phyloP scores from a whole-genome alignment of 2,797 vertebrate species.

The Phalloptychus januarius region DNA sequence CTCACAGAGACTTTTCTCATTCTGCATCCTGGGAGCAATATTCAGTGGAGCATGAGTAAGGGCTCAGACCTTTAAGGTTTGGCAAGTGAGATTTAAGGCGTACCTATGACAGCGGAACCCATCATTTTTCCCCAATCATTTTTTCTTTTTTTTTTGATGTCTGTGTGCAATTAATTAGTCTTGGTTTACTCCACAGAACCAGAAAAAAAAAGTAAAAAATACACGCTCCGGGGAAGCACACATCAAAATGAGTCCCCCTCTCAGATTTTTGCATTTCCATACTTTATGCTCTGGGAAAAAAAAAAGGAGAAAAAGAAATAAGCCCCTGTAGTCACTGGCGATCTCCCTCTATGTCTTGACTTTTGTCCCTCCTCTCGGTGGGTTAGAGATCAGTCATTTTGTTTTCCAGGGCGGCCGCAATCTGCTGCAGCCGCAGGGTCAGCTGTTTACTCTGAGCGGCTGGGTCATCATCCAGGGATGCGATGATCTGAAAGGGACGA shows the following conservation, averaged over 20 bases:
- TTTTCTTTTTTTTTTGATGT: constrained; percentile 34
- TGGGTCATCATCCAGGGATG: constrained; percentile 94
- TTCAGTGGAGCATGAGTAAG: constrained; percentile 65
- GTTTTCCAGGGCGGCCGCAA: constrained; percentile 95
- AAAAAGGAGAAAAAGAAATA: constrained; percentile 56
- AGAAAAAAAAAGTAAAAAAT: background rate
- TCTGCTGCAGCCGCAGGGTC: constrained; percentile 95
- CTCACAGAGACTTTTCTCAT: constrained; percentile 53
- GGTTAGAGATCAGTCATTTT: constrained; percentile 98
- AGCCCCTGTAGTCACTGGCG: constrained; percentile 73
- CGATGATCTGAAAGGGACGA: constrained; percentile 86
- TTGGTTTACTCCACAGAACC: constrained; percentile 46
- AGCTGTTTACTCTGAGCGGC: constrained; percentile 98
- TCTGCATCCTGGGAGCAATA: constrained; percentile 68
- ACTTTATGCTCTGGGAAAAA: constrained; percentile 40
- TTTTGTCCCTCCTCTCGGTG: constrained; percentile 33
- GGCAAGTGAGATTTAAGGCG: constrained; percentile 80
- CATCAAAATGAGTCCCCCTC: constrained; percentile 32
- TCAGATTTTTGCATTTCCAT: constrained; percentile 49
- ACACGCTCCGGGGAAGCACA: constrained; percentile 43
- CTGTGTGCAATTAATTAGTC: constrained; percentile 59
- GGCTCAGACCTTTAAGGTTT: constrained; percentile 72
- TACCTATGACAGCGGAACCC: constrained; percentile 74
- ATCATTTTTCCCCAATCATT: constrained; percentile 47
- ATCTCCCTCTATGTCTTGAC: constrained; percentile 34